Evolutionary conservation across 2,113 vertebrate genomes (phyloP).

Genomic region (Hemichromis elongatus): DNA sequence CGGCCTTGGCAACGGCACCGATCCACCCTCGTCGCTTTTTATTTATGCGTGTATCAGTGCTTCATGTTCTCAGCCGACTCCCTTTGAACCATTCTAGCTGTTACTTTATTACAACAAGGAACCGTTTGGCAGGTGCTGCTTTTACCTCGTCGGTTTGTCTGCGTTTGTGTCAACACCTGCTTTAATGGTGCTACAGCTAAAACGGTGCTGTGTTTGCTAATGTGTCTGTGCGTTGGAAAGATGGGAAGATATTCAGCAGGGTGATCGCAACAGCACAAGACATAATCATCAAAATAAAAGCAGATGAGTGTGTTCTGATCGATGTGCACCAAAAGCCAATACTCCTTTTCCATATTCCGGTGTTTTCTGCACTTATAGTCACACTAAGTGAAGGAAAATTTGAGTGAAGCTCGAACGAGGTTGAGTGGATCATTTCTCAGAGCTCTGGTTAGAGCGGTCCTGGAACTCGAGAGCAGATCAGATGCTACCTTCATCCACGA

Average conservation of each 20-base stretch:
- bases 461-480: background rate
- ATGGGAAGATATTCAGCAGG: background rate
- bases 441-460: background rate
- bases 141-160: background rate
- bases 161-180: background rate
- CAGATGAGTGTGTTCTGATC: background rate
- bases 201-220: background rate
- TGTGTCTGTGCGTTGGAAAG: background rate
- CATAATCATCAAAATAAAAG: background rate
- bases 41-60: background rate
- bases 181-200: background rate
- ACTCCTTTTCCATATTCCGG: background rate
- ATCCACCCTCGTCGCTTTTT: background rate
- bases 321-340: background rate
- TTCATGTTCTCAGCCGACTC: rapidly evolving
- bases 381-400: background rate
- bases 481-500: background rate
- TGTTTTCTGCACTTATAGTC: background rate
- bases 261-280: background rate
- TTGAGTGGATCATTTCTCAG: background rate
- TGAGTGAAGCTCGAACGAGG: background rate
- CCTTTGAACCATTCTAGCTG: background rate
- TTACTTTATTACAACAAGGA: background rate
- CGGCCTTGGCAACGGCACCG: background rate
- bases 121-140: background rate